A percentile compares a stretch with the other conserved stretches of the same genome.
Conservation (phyloP, 2,113 vertebrate genomes). For the Hoplias malabaricus region DNA sequence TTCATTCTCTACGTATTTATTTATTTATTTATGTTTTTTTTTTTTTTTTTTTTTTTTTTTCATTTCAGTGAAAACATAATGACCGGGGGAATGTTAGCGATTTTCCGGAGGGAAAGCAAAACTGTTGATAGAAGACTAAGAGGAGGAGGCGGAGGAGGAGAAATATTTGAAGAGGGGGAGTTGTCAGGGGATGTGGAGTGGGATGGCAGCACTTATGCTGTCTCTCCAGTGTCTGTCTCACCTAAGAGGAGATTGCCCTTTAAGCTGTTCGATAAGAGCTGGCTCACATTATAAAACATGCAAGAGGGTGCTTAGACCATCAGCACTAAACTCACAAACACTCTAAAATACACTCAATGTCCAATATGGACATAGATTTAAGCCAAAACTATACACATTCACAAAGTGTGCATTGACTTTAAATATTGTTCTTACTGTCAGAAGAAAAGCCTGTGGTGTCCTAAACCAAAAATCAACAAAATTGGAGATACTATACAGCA, state of each 20-base stretch:
- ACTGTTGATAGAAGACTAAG: conserved; percentile 26
- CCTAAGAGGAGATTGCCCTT: conserved; percentile 6
- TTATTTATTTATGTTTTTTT: too few relatives aligned
- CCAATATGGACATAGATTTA: too few relatives aligned
- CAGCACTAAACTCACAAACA: neutral
- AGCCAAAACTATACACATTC: too few relatives aligned
- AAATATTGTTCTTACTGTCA: too few relatives aligned
- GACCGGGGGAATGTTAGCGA: conserved; percentile 22
- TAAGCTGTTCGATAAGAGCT: conserved; percentile 13
- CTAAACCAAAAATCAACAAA: too few relatives aligned
- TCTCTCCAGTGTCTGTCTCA: conserved; percentile 5
- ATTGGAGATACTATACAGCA: too few relatives aligned
- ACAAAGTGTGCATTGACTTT: too few relatives aligned
- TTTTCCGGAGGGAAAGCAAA: conserved; percentile 24
- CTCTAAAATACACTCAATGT: neutral
- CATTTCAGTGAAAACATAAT: conserved; percentile 37
- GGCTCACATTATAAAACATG: neutral
- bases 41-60: conserved; percentile 4
- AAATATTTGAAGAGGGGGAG: conserved; percentile 34
- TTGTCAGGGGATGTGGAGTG: neutral
- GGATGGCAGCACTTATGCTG: conserved; percentile 17
- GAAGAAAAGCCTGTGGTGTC: too few relatives aligned
- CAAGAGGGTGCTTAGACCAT: too few relatives aligned
- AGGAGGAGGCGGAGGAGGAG: conserved; percentile 29
- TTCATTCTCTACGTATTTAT: neutral